Percentiles rank a stretch among this genome's conserved stretches.
phyloP scores from a whole-genome alignment of 35 echinoderm and acorn worm genomes.

The Hemicentrotus pulcherrimus region DNA sequence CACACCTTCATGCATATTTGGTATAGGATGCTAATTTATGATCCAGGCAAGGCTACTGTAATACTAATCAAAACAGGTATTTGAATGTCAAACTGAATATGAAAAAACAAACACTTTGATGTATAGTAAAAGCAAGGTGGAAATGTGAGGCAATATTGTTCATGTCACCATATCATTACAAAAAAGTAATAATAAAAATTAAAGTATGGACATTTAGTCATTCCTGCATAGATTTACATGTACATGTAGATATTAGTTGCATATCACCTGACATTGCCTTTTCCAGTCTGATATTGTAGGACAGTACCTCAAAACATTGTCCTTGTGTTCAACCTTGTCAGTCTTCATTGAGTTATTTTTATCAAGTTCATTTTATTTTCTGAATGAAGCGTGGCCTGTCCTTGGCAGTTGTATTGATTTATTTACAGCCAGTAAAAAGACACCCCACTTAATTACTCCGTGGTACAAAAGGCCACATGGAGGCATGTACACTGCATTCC shows the following conservation, averaged over 20 bases:
- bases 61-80: neutral
- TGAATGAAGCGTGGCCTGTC: neutral
- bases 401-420: slow-evolving; percentile 34
- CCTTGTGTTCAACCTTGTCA: neutral
- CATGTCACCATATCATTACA: neutral
- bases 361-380: slow-evolving; percentile 12
- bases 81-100: neutral
- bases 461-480: slow-evolving; percentile 29
- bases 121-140: too few relatives aligned
- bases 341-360: neutral
- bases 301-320: neutral
- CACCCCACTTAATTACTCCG: slow-evolving; percentile 20
- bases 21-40: neutral
- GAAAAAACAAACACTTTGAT: too few relatives aligned
- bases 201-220: neutral
- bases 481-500: slow-evolving; percentile 24
- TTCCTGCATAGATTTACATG: neutral
- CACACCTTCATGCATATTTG: neutral
- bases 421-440: neutral
- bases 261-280: neutral
- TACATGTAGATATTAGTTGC: neutral
- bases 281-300: neutral
- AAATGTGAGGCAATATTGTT: too few relatives aligned
- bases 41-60: neutral
- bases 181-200: neutral